These are phyloP conservation scores for Cephalopachus bancanus DNA, from an alignment of 2,797 vertebrate genomes.

Conservation along the genomic window DNA sequence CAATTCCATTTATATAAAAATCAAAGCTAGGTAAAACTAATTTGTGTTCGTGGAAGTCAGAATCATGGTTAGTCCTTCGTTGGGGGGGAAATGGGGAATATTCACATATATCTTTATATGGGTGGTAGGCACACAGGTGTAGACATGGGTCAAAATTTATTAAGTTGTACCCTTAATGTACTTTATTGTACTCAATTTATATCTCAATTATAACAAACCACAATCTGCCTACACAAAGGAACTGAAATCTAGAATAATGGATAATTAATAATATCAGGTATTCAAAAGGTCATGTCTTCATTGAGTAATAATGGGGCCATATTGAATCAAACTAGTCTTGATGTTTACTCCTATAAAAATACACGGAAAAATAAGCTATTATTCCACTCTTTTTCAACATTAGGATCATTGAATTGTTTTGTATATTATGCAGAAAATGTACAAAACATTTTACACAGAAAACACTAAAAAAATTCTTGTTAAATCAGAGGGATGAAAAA, in stretches of 20 bases:
- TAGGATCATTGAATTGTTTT: constrained; percentile 48
- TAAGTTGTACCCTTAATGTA: constrained; percentile 13
- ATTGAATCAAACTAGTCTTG: constrained; percentile 54
- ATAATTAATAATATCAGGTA: constrained; percentile 40
- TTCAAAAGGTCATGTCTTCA: constrained; percentile 1
- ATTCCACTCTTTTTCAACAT: constrained; percentile 63
- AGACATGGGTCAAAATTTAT: constrained; percentile 14
- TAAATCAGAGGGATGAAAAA: constrained; percentile 65
- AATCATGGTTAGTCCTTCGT: not conserved
- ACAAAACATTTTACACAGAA: constrained; percentile 41
- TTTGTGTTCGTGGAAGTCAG: not conserved
- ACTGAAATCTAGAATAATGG: constrained; percentile 39
- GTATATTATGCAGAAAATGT: constrained; percentile 49
- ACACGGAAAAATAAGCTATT: constrained; percentile 33
- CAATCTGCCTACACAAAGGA: constrained; percentile 1
- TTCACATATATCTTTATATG: not conserved
- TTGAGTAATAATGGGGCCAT: not conserved
- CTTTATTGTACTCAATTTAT: constrained; percentile 37
- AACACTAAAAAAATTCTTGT: constrained; percentile 25
- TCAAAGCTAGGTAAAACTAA: constrained; percentile 30
- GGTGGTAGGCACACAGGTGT: not conserved
- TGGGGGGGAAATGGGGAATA: not conserved
- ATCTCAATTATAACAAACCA: constrained; percentile 38
- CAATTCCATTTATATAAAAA: not conserved
- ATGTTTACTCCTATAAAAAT: constrained; percentile 36